Conservation (phyloP, 2,113 vertebrate genomes). For the Varanus salvator region DNA sequence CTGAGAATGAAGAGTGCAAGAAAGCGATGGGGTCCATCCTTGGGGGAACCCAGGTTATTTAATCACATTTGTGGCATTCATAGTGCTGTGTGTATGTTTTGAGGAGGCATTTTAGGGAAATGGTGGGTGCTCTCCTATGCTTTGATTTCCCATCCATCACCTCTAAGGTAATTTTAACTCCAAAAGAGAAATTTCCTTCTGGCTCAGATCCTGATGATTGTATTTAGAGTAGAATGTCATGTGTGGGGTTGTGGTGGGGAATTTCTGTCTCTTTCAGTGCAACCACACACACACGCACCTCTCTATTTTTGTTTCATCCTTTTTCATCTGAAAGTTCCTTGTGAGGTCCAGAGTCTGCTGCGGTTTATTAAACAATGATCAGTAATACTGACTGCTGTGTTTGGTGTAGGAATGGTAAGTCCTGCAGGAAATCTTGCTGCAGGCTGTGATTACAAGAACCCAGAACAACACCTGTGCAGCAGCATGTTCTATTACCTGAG, state of each 20-base stretch:
- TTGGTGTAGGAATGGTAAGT: neutral
- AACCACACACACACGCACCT: neutral
- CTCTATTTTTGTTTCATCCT: neutral
- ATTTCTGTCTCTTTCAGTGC: neutral
- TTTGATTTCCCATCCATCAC: neutral
- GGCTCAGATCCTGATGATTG: neutral
- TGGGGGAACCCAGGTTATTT: neutral
- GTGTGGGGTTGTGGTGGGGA: too few species aligned
- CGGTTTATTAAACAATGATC: slow-evolving; percentile 23
- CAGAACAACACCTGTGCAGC: slow-evolving; percentile 3
- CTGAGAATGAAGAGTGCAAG: neutral
- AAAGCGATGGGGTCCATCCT: neutral
- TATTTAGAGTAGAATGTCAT: slow-evolving; percentile 9
- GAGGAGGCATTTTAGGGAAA: neutral
- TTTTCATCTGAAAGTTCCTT: slow-evolving; percentile 13
- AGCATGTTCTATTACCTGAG: neutral
- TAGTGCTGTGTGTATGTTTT: neutral
- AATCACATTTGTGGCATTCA: neutral
- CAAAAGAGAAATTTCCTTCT: neutral
- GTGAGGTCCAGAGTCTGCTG: neutral
- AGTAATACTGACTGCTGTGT: neutral
- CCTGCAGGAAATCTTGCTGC: neutral
- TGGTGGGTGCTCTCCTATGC: neutral
- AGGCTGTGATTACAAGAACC: neutral
- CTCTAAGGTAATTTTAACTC: neutral